These are phyloP conservation scores for Tenthredo scrophulariae DNA, from an alignment of 2,888 invertebrate species.

Conservation along the genomic window DNA sequence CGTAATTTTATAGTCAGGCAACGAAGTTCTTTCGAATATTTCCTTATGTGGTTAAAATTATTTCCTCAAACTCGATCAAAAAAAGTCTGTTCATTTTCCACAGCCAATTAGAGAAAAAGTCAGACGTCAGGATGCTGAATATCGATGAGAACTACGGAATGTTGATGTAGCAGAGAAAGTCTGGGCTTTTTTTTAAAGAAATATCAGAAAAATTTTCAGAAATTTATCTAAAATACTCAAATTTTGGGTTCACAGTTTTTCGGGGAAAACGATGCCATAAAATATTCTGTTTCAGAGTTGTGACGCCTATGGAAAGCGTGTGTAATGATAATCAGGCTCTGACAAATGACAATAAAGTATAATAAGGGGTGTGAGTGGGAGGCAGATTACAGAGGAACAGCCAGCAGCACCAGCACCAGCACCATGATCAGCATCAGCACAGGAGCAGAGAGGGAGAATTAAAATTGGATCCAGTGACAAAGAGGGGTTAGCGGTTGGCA, in stretches of 20 bases:
- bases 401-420: constrained; percentile 11
- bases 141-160: not conserved
- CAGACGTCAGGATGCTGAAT: not conserved
- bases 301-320: constrained; percentile 40
- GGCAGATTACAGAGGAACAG: constrained; percentile 1
- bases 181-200: not conserved
- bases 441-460: constrained; percentile 28
- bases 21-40: not conserved
- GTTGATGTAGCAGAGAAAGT: not conserved
- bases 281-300: not conserved
- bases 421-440: constrained; percentile 7
- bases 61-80: not conserved
- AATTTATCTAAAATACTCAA: not conserved
- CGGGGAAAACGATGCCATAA: not conserved
- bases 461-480: constrained; percentile 30
- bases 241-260: not conserved
- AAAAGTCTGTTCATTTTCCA: not conserved
- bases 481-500: constrained; percentile 42
- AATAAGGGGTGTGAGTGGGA: constrained; percentile 53
- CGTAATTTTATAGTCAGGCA: not conserved
- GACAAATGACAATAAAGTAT: constrained; percentile 52
- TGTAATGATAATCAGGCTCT: constrained; percentile 32
- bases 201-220: not conserved
- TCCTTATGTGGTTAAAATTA: not conserved
- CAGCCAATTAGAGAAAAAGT: not conserved